Evolutionary conservation across 1,140 invertebrate species (phyloP), one percentile per base, ranked within the genome.

Genomic region (Drosophila pachea): DNA sequence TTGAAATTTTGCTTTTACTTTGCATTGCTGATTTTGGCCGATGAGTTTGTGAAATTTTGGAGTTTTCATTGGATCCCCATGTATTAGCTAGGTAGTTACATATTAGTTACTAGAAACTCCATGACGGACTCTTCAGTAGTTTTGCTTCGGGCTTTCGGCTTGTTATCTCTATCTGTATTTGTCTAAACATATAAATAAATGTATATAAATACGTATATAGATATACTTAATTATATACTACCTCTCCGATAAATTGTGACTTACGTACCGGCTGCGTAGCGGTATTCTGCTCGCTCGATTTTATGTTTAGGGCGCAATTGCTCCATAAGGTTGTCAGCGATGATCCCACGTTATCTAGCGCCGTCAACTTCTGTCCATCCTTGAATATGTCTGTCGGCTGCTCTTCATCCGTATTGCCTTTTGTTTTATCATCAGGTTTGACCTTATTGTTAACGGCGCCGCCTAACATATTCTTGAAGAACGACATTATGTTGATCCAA

Each of bases 321-420:
- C 65, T 61, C 56, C 58, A 61, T 6, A 68, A 11, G 9, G 58
- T 68, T 4, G 58, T 68, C 11, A 68, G 29, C 4, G 49, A 62
- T 12, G 58, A 54, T 35, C 59, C 66, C 40, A 55, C 49, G 38
- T 68, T 68, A 5, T 63, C 58, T n/a, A 68, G 59, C 4, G 59
- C 59, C 0, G 59, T 48, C 49, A 68, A 49, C n/a, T 33, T 62
- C 11, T 68, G 35, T 9, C 66, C 59, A n/a, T 29, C 50, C 33
- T 67, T 58, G 29, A 61, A 61, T 31, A 67, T 8, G 47, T 67
- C 58, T 14, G 11, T 14, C 8, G 14, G 4, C n/a, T 53, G 48
- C 11, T 45, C 35, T 4, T 67, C 58, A 16, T 9, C 4, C 5
- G 52, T 48, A 5, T 22, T 40, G 6, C 61, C 48, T n/a, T 40